Conservation (phyloP, 2,113 vertebrate genomes). For the Parus major region DNA sequence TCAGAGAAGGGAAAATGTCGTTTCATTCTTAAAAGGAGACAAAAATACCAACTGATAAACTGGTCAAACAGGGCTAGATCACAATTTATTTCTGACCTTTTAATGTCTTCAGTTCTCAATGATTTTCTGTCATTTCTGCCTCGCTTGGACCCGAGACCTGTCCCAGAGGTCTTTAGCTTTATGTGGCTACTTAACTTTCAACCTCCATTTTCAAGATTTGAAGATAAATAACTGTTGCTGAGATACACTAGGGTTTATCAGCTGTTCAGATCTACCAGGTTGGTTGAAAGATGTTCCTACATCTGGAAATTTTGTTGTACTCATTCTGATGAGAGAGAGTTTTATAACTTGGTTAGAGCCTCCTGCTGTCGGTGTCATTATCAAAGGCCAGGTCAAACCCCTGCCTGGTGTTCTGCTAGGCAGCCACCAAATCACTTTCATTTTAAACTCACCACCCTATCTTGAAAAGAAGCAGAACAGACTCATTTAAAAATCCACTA, state of each 20-base stretch:
- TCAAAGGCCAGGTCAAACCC: background rate
- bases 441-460: background rate
- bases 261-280: background rate
- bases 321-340: constrained; percentile 5
- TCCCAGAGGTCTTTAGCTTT: constrained; percentile 68
- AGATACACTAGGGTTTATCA: constrained; percentile 63
- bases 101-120: constrained; percentile 73
- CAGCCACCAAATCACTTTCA: background rate
- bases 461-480: background rate
- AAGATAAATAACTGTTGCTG: constrained; percentile 69
- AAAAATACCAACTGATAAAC: constrained; percentile 75
- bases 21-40: constrained; percentile 59
- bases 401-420: background rate
- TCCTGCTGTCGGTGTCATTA: background rate
- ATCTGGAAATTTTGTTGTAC: constrained; percentile 5
- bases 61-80: constrained; percentile 76
- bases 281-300: constrained; percentile 4
- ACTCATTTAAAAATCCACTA: background rate
- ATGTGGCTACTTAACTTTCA: constrained; percentile 70
- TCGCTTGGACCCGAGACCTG: constrained; percentile 14
- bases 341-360: background rate
- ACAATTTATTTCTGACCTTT: constrained; percentile 82
- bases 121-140: constrained; percentile 80
- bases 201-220: constrained; percentile 61
- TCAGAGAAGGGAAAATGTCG: constrained; percentile 49